A percentile compares a stretch with the other conserved stretches of the same genome.
These are phyloP conservation scores for Arrhopalites spinosus DNA, from an alignment of 2,888 invertebrate species.

Conservation along the genomic window DNA sequence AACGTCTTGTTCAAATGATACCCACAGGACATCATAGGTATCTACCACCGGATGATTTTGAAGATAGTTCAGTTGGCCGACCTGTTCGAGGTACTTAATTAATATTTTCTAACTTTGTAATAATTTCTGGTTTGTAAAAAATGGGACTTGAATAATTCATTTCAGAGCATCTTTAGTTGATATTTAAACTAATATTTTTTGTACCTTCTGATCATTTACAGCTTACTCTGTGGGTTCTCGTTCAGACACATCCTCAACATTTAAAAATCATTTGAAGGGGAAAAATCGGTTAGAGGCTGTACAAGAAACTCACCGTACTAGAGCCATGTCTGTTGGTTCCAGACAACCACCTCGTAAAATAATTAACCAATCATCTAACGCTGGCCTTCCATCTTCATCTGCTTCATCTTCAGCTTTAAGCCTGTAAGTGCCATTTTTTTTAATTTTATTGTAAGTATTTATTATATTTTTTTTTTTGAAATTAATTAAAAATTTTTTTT, in stretches of 20 bases:
- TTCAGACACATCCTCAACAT: conserved; percentile 63
- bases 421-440: conserved; percentile 50
- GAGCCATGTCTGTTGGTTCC: conserved; percentile 76
- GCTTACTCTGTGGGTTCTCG: conserved; percentile 86
- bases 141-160: too few relatives aligned
- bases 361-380: conserved; percentile 38
- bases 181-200: too few relatives aligned
- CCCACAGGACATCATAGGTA: too few relatives aligned
- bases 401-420: conserved; percentile 42
- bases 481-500: conserved; percentile 47
- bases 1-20: too few relatives aligned
- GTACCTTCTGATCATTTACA: too few relatives aligned
- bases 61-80: conserved; percentile 63
- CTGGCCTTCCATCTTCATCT: conserved; percentile 35
- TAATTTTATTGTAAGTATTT: too few relatives aligned
- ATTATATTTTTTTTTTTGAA: too few relatives aligned
- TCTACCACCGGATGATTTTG: conserved; percentile 68
- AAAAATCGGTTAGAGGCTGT: conserved; percentile 53
- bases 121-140: too few relatives aligned
- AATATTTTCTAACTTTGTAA: too few relatives aligned
- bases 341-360: conserved; percentile 47
- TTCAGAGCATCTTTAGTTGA: too few relatives aligned
- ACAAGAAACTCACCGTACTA: conserved; percentile 62
- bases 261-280: conserved; percentile 45
- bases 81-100: too few relatives aligned